Evolutionary conservation across 2,113 vertebrate species (phyloP).

Genomic region (Tupaia tana): DNA sequence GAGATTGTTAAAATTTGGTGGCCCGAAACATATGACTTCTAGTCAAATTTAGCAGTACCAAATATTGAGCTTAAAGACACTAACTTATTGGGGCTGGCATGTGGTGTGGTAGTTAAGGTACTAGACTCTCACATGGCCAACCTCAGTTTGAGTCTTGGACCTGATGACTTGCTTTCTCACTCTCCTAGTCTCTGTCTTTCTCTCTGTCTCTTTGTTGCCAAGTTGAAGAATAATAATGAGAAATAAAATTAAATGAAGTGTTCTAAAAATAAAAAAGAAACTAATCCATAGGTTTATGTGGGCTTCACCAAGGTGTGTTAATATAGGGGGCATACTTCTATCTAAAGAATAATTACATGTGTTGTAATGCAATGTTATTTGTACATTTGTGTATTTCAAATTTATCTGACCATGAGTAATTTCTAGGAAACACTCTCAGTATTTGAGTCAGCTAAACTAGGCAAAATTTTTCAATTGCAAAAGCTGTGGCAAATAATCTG

Average conservation of each 20-base stretch:
- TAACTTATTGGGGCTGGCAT: not conserved
- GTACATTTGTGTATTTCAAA: not conserved
- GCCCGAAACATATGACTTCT: slow-evolving; percentile 68
- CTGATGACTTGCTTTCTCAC: no score
- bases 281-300: not conserved
- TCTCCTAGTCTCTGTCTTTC: no score
- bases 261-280: slow-evolving; percentile 30
- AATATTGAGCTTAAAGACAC: slow-evolving; percentile 70
- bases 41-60: slow-evolving; percentile 62
- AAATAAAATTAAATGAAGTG: no score
- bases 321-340: not conserved
- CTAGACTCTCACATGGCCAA: no score
- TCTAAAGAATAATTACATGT: not conserved
- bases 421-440: slow-evolving; percentile 20
- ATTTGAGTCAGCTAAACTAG: not conserved
- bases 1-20: slow-evolving; percentile 82
- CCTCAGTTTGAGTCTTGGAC: no score
- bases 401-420: slow-evolving; percentile 40
- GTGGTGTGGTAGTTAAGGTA: no score
- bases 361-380: not conserved
- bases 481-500: not conserved
- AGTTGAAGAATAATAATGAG: no score
- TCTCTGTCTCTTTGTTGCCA: no score
- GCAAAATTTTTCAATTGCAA: not conserved
- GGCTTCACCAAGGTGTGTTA: not conserved